phyloP scores from a whole-genome alignment of 23 tunicate species.

The Styela clava region DNA sequence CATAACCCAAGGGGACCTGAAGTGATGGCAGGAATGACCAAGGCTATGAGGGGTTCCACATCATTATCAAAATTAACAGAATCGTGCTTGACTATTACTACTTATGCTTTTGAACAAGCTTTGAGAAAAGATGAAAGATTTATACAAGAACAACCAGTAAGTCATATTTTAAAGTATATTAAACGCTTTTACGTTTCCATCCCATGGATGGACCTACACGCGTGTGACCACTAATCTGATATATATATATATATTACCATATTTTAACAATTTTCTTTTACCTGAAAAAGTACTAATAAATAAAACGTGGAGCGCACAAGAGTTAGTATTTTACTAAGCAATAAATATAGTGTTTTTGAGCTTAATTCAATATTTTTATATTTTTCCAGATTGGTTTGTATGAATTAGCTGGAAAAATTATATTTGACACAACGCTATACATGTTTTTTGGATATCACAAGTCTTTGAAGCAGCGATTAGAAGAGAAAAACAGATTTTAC shows the following conservation, averaged over 20 bases:
- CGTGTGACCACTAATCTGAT: no score
- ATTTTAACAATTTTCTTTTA: no score
- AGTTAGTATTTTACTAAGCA: no score
- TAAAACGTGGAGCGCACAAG: no score
- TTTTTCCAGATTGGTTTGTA: constrained; percentile 37
- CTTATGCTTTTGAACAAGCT: not conserved
- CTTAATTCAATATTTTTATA: no score
- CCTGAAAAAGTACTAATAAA: no score
- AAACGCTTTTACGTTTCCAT: not conserved
- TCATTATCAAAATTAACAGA: constrained; percentile 6
- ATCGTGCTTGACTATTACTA: not conserved
- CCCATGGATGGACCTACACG: no score
- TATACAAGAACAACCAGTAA: not conserved
- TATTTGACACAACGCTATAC: constrained; percentile 41
- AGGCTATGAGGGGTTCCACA: not conserved
- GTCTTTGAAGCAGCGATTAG: not conserved
- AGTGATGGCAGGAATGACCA: constrained; percentile 1
- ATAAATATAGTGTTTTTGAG: no score
- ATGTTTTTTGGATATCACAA: constrained; percentile 41
- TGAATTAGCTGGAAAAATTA: constrained; percentile 37
- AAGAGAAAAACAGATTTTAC: constrained; percentile 21
- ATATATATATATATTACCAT: no score
- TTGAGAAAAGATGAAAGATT: not conserved
- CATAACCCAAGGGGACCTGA: constrained; percentile 16
- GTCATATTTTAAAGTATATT: not conserved